These are phyloP conservation scores for Oscheius sp. DNA, from an alignment of 1,140 invertebrate species.

Conservation along the genomic window DNA sequence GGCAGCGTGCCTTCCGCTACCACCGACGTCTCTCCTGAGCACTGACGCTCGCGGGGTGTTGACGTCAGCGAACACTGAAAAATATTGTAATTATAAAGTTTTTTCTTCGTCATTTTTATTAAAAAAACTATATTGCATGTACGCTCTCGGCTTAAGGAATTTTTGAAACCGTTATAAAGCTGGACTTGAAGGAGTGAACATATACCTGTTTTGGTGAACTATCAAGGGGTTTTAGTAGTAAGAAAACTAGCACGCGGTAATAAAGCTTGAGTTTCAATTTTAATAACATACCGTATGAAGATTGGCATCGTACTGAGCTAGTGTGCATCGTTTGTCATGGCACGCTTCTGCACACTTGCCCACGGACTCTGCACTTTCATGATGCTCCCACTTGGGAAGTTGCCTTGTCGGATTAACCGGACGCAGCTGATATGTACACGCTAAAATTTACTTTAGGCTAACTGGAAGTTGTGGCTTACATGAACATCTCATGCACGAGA, in stretches of 20 bases:
- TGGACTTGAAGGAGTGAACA: no score
- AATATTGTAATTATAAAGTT: neutral
- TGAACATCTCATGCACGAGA: constrained; percentile 59
- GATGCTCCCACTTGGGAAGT: constrained; percentile 45
- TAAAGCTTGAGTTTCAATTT: neutral
- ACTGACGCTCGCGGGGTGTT: constrained; percentile 11
- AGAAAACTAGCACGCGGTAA: no score
- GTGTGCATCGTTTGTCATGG: constrained; percentile 44
- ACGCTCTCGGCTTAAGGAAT: no score
- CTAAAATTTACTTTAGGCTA: constrained; percentile 39
- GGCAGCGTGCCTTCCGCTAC: constrained; percentile 55
- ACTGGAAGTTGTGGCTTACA: constrained; percentile 36
- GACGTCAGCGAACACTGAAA: constrained; percentile 45
- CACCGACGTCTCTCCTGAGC: constrained; percentile 47
- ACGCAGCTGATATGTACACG: constrained; percentile 53
- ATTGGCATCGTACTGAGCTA: constrained; percentile 55
- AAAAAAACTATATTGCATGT: no score
- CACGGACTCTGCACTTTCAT: constrained; percentile 41
- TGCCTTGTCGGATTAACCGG: constrained; percentile 34
- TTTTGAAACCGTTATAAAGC: no score
- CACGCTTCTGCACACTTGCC: constrained; percentile 55
- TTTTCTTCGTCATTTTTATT: no score
- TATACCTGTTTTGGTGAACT: no score
- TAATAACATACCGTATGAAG: constrained; percentile 40
- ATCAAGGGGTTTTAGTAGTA: no score